Base-by-base conservation (phyloP, 2,797 vertebrate species). In the Pogonophryne albipinna region DNA sequence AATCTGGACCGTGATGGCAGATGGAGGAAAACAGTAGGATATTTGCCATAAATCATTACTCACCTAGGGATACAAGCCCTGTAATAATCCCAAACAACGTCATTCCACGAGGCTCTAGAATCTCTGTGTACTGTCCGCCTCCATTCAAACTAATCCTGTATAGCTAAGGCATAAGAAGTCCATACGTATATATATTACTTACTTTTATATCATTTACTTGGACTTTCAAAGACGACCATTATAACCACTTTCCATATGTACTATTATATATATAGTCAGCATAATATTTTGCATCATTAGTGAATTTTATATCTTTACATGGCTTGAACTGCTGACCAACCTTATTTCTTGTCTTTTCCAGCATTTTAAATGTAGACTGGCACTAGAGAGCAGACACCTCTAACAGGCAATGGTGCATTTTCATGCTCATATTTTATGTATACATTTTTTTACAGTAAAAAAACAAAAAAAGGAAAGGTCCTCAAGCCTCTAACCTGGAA, bases 41-140 rank as follows among this genome's bases (percentile, higher is more conserved):
- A 58, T 83, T 83, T 81, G 63, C 56, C n/a, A 51, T 74, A 72
- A 80, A 75, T 42, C 31, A 64, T 73, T 62, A 74, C 45, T 73
- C 74, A 87, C 68, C 78, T 80, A 68, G 58, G 77, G 64, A 82
- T 69, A 74, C 46, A 52, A 76, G 75, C 68, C 50, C 55, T 80
- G 42, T 51, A 67, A 79, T 82, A 84, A 90, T 87, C 82, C 74
- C 46, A 71, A 80, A 84, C 74, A 78, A 78, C 19, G 17, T 72
- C 45, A 75, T 58, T 59, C 66, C 66, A 67, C 44, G 6, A 82
- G 51, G 61, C 72, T 44, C 70, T 47, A 53, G 74, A 60, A 81
- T 78, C 70, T 60, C 42, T 66, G 62, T 72, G 55, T 67, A 76
- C 42, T 57, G 46, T 50, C 44, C 23, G 52, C 82, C 64, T 75